Percentiles rank a stretch among this genome's conserved stretches.
phyloP scores from a whole-genome alignment of 1,140 invertebrate genomes.

The Zeugodacus cucurbitae region DNA sequence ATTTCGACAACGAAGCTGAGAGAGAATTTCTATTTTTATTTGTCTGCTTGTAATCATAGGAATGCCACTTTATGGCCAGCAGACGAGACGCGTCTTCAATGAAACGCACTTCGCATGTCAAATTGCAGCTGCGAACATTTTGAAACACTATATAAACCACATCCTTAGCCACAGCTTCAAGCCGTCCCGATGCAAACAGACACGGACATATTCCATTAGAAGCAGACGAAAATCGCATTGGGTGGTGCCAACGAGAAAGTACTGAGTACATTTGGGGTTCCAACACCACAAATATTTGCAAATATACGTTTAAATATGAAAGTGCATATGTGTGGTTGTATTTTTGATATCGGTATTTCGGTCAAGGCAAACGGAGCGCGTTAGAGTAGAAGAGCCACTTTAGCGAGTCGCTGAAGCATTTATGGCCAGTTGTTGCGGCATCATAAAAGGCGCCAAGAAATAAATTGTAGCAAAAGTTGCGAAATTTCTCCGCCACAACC shows the following conservation, averaged over 20 bases:
- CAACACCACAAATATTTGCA: not conserved
- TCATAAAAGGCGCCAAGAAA: not conserved
- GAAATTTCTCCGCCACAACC: not conserved
- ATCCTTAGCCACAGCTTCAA: not conserved
- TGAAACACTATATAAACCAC: not conserved
- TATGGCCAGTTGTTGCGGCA: not conserved
- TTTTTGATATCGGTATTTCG: not conserved
- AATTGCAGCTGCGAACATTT: not conserved
- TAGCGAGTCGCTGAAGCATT: not conserved
- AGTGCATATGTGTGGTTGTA: not conserved
- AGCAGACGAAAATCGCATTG: not conserved
- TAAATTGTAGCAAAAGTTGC: not conserved
- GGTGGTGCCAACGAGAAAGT: not conserved
- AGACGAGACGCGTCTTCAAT: not conserved
- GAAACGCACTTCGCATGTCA: not conserved
- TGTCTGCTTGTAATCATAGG: not conserved
- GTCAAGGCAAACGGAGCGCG: slow-evolving; percentile 20
- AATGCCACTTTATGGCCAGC: not conserved
- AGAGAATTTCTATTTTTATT: slow-evolving; percentile 20
- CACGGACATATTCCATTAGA: not conserved
- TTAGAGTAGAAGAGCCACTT: not conserved
- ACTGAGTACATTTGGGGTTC: not conserved
- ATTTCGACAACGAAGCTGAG: not conserved
- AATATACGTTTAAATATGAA: not conserved
- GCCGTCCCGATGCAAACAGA: not conserved